phyloP scores from a whole-genome alignment of 2,888 invertebrate genomes.

The Malthinus flaveolus region DNA sequence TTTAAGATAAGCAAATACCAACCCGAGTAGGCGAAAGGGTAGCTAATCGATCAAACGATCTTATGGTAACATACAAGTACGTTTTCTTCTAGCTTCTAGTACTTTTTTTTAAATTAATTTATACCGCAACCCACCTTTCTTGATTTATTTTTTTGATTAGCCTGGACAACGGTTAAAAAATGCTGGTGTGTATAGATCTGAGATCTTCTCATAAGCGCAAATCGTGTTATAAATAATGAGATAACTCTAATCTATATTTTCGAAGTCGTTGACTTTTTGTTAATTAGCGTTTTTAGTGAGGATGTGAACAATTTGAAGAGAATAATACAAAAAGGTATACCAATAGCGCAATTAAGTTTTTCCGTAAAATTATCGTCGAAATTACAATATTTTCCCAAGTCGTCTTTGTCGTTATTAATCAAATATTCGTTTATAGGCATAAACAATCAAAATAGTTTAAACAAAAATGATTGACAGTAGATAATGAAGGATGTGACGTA shows the following conservation, averaged over 20 bases:
- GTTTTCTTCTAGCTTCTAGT: constrained; percentile 4
- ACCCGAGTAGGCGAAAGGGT: constrained; percentile 16
- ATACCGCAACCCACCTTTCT: constrained; percentile 12
- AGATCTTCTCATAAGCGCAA: constrained; percentile 2
- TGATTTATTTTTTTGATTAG: constrained; percentile 6
- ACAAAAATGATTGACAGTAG: constrained; percentile 36
- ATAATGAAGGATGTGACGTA: constrained; percentile 33
- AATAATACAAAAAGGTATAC: not conserved
- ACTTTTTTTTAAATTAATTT: constrained; percentile 18
- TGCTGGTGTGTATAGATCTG: not conserved
- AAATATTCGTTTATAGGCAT: constrained; percentile 2
- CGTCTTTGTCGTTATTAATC: not conserved
- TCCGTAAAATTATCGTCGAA: not conserved
- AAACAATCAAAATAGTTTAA: constrained; percentile 7
- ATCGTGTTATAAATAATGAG: not conserved
- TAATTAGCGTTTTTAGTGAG: constrained; percentile 2
- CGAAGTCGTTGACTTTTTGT: constrained; percentile 6
- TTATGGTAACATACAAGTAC: constrained; percentile 19
- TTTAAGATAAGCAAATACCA: not conserved
- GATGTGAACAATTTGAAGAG: not conserved
- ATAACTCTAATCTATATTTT: not conserved
- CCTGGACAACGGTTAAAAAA: not conserved
- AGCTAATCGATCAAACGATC: constrained; percentile 15
- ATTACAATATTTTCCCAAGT: too few species aligned
- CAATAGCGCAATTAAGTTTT: not conserved